Conservation (phyloP, 2,888 invertebrate species). For the Allolobophora icterica region DNA sequence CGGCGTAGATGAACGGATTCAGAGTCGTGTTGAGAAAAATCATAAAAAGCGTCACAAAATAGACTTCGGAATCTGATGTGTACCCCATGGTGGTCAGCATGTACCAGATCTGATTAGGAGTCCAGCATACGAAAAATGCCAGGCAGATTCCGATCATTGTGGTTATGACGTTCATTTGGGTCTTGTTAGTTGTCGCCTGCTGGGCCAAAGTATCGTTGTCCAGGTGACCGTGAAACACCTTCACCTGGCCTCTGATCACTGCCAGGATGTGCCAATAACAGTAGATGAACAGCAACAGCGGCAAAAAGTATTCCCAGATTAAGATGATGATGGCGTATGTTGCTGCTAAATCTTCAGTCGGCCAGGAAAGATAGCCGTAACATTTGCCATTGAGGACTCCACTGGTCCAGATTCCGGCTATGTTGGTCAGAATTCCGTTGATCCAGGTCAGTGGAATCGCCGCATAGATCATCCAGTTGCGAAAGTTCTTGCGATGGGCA, state of each 20-base stretch:
- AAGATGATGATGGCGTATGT: background rate
- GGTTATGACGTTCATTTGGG: slow-evolving; percentile 13
- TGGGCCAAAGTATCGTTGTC: background rate
- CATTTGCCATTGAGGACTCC: background rate
- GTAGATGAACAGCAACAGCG: no score
- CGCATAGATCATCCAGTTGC: slow-evolving; percentile 28
- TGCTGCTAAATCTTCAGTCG: background rate
- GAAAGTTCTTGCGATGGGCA: slow-evolving; percentile 26
- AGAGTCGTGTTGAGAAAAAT: no score
- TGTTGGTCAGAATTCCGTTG: slow-evolving; percentile 28
- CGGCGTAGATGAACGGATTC: slow-evolving; percentile 33
- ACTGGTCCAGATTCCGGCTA: slow-evolving; percentile 7
- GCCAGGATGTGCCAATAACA: slow-evolving; percentile 13
- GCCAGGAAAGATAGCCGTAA: background rate
- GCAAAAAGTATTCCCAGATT: background rate
- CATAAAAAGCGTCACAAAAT: background rate
- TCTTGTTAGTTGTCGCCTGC: background rate
- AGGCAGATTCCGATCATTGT: slow-evolving; percentile 26
- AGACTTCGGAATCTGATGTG: background rate
- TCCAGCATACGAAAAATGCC: slow-evolving; percentile 22
- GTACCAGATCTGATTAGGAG: slow-evolving; percentile 33
- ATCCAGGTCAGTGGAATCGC: slow-evolving; percentile 13
- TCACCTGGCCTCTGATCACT: background rate
- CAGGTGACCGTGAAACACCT: background rate
- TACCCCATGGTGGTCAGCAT: slow-evolving; percentile 13